Evolutionary conservation across 2,113 vertebrate species (phyloP).

Genomic region (Uria lomvia): DNA sequence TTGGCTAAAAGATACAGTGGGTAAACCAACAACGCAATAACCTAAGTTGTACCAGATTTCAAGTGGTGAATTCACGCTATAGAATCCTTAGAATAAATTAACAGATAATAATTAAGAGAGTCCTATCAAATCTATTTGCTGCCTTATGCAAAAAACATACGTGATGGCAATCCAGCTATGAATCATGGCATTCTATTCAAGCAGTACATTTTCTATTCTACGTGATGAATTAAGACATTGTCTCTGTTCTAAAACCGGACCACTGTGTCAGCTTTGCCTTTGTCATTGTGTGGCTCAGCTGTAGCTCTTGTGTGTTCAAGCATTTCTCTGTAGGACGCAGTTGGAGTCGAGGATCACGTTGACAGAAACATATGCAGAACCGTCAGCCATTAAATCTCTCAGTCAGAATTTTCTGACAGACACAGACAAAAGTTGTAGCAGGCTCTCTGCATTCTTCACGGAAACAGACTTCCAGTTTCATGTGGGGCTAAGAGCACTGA

Average conservation of each 20-base stretch:
- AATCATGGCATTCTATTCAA: background rate
- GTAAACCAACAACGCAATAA: background rate
- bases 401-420: conserved; percentile 50
- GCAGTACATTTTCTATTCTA: background rate
- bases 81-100: background rate
- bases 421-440: background rate
- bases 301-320: conserved; percentile 30
- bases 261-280: conserved; percentile 42
- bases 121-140: background rate
- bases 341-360: conserved; percentile 45
- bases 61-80: background rate
- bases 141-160: background rate
- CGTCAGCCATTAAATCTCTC: conserved; percentile 35
- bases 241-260: conserved; percentile 34
- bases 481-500: background rate
- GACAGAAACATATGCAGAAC: conserved; percentile 56
- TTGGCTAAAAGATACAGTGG: background rate
- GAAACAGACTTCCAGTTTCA: background rate
- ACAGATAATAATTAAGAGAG: background rate
- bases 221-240: conserved; percentile 34
- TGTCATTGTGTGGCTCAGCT: conserved; percentile 32
- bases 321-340: conserved; percentile 40
- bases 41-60: background rate
- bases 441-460: background rate
- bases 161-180: background rate